Evolutionary conservation across 1,140 invertebrate species (phyloP).

Genomic region (Macrobrachium rosenbergii): DNA sequence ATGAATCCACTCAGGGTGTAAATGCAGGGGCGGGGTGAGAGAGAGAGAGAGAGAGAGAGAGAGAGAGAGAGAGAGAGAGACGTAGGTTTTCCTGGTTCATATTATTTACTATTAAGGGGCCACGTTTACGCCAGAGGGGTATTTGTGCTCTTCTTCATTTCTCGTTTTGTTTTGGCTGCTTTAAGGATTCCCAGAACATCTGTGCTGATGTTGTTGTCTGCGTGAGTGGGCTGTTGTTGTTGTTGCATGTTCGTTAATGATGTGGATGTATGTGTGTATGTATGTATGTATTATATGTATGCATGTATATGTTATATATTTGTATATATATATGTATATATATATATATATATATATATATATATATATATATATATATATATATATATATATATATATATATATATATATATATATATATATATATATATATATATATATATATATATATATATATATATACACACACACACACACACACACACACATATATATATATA

Average conservation of each 20-base stretch:
- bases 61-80: too few relatives aligned
- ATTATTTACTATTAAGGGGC: too few relatives aligned
- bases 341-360: neutral
- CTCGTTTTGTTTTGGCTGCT: too few relatives aligned
- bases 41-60: too few relatives aligned
- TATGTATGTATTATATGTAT: neutral
- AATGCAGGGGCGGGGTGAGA: too few relatives aligned
- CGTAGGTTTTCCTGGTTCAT: too few relatives aligned
- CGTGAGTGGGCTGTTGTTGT: neutral
- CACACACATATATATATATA: neutral
- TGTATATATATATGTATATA: neutral
- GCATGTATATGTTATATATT: neutral
- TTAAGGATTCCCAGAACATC: too few relatives aligned
- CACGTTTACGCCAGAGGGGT: too few relatives aligned
- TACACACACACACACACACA: neutral
- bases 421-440: neutral
- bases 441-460: neutral
- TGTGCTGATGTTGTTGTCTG: neutral
- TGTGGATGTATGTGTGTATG: neutral
- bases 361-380: neutral
- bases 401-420: neutral
- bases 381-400: neutral
- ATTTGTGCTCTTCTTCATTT: too few relatives aligned
- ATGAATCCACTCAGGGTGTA: too few relatives aligned
- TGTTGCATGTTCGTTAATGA: neutral